phyloP scores from a whole-genome alignment of 2,113 vertebrate species.

The Amazona guildingii region DNA sequence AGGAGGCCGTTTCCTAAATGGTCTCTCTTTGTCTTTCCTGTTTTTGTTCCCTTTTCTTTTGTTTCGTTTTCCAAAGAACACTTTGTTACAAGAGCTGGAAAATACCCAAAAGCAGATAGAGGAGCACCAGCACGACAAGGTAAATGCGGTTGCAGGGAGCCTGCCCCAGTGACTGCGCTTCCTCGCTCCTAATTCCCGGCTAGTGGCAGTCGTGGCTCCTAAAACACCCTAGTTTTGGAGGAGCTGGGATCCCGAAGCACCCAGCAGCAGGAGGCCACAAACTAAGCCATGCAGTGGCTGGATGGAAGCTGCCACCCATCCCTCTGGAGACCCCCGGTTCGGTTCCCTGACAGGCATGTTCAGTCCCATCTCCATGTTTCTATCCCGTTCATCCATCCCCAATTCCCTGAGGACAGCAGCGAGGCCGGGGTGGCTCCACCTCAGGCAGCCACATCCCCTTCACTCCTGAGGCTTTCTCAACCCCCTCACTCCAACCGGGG shows the following conservation, averaged over 20 bases:
- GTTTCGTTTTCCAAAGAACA: conserved; percentile 77
- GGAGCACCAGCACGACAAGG: conserved; percentile 92
- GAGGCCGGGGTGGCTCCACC: neutral
- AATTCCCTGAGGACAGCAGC: neutral
- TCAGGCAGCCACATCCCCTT: neutral
- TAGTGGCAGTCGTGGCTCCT: neutral
- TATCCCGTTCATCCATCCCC: neutral
- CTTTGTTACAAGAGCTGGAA: conserved; percentile 92
- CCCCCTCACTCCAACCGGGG: rapidly evolving
- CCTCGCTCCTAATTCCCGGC: neutral
- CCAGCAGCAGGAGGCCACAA: conserved; percentile 7
- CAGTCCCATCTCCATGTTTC: neutral
- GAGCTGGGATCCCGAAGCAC: neutral
- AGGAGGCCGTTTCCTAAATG: neutral
- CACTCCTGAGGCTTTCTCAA: neutral
- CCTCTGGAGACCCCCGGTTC: neutral
- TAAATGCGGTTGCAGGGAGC: conserved; percentile 54
- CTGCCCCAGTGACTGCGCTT: neutral
- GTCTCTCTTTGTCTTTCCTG: conserved; percentile 33
- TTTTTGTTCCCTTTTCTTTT: conserved; percentile 43
- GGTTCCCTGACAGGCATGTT: neutral
- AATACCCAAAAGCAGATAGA: conserved; percentile 93
- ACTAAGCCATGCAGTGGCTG: neutral
- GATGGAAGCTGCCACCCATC: neutral
- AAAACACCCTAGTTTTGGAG: neutral